A percentile compares a stretch with the other conserved stretches of the same genome.
Conservation (phyloP, 2,888 invertebrate genomes). For the Rotaria magnacalcarata region DNA sequence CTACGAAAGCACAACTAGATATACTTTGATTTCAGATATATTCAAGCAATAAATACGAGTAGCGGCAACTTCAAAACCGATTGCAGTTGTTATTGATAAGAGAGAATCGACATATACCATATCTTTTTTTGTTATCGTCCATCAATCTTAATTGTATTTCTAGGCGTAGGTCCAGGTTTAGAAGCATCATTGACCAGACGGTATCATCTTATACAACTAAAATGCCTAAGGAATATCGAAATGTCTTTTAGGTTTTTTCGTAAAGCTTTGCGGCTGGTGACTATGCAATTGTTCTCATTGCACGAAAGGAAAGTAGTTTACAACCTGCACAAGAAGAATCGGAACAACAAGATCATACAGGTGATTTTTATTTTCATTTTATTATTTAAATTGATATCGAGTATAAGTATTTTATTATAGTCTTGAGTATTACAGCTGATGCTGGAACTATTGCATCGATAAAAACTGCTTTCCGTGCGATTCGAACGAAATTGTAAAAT, state of each 20-base stretch:
- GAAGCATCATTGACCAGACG: not conserved
- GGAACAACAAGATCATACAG: not conserved
- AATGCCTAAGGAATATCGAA: too few relatives aligned
- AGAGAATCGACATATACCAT: too few relatives aligned
- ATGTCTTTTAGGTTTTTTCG: not conserved
- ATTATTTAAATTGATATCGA: too few relatives aligned
- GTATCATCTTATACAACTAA: not conserved
- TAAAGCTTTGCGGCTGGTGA: not conserved
- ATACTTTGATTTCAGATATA: too few relatives aligned
- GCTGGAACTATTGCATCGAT: not conserved
- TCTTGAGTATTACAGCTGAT: not conserved
- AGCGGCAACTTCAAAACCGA: too few relatives aligned
- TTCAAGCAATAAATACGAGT: too few relatives aligned
- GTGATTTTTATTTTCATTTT: not conserved
- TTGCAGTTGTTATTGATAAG: too few relatives aligned
- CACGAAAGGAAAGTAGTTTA: constrained; percentile 8
- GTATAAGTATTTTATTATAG: not conserved
- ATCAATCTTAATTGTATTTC: not conserved
- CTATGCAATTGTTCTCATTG: not conserved
- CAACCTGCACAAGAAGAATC: not conserved
- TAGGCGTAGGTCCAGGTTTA: constrained; percentile 3
- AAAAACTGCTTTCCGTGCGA: not conserved
- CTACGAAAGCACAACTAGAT: too few relatives aligned
- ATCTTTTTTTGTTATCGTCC: not conserved
- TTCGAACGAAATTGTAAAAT: not conserved